Percentiles rank a stretch among this genome's conserved stretches.
Evolutionary conservation across 2,888 invertebrate genomes (phyloP).

Genomic region (Camptogramma bilineatum): DNA sequence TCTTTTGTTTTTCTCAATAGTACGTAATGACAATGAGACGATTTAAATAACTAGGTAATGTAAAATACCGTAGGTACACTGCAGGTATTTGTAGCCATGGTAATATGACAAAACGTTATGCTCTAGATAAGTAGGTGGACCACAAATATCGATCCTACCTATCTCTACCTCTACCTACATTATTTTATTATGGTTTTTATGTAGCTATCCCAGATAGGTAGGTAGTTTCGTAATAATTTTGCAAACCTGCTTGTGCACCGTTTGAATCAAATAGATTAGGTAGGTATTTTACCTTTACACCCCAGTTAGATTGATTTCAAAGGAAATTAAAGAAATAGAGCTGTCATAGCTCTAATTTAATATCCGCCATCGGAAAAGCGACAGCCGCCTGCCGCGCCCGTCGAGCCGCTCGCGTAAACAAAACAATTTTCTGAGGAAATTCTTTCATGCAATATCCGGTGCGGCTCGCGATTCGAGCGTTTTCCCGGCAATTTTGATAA

Average conservation of each 20-base stretch:
- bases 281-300: constrained; percentile 14
- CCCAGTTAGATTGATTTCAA: constrained; percentile 44
- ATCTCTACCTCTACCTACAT: no score
- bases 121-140: constrained; percentile 47
- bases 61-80: constrained; percentile 1
- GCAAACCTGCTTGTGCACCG: constrained; percentile 19
- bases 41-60: not conserved
- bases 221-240: constrained; percentile 33
- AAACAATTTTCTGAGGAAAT: constrained; percentile 82
- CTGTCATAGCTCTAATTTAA: constrained; percentile 66
- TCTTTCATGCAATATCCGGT: constrained; percentile 79
- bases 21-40: not conserved
- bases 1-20: constrained; percentile 7
- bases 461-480: constrained; percentile 60
- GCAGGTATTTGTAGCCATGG: constrained; percentile 42
- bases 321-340: constrained; percentile 57
- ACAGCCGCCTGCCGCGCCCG: constrained; percentile 65
- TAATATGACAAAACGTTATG: constrained; percentile 39
- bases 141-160: constrained; percentile 59
- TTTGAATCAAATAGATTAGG: not conserved
- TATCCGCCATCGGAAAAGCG: constrained; percentile 71
- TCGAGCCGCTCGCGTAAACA: constrained; percentile 76
- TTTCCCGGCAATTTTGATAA: constrained; percentile 67
- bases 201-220: no score
- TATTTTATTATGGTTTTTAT: constrained; percentile 14